These are phyloP conservation scores for Drosophila sucinea DNA, from an alignment of 1,140 invertebrate genomes.

Conservation along the genomic window DNA sequence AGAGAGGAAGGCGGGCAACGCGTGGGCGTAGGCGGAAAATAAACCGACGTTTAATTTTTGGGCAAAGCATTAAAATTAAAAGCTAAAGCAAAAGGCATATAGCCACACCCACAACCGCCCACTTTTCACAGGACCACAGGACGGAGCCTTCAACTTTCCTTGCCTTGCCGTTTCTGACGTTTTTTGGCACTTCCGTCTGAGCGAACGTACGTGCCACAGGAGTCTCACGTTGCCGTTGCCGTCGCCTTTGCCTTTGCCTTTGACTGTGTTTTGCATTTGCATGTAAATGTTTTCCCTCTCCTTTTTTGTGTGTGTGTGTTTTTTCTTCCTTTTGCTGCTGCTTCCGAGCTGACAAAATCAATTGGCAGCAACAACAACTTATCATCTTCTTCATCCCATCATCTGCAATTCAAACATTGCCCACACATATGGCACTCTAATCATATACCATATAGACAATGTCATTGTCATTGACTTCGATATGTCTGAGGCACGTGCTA, in stretches of 20 bases:
- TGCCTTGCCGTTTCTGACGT: neutral
- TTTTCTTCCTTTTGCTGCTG: neutral
- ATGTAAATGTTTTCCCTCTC: conserved; percentile 68
- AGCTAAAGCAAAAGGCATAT: conserved; percentile 45
- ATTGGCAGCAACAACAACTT: conserved; percentile 27
- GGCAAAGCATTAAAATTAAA: conserved; percentile 79
- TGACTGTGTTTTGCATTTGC: conserved; percentile 71
- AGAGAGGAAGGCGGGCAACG: conserved; percentile 1
- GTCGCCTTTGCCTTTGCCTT: conserved; percentile 6
- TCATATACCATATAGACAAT: conserved; percentile 31
- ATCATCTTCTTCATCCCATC: neutral
- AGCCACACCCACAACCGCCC: conserved; percentile 19
- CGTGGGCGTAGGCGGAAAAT: conserved; percentile 44
- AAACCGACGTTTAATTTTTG: conserved; percentile 77
- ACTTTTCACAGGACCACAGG: neutral
- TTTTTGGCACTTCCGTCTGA: conserved; percentile 33
- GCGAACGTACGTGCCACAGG: conserved; percentile 54
- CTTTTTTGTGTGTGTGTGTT: conserved; percentile 5
- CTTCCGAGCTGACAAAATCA: conserved; percentile 22
- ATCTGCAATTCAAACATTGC: conserved; percentile 3
- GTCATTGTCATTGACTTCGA: conserved; percentile 49
- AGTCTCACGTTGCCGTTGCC: neutral
- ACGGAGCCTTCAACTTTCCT: neutral
- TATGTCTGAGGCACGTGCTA: conserved; percentile 49
- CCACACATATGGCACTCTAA: conserved; percentile 44